Percentiles rank a stretch among this genome's conserved stretches.
Evolutionary conservation across 2,888 invertebrate genomes (phyloP).

Genomic region (Pollenia angustigena): DNA sequence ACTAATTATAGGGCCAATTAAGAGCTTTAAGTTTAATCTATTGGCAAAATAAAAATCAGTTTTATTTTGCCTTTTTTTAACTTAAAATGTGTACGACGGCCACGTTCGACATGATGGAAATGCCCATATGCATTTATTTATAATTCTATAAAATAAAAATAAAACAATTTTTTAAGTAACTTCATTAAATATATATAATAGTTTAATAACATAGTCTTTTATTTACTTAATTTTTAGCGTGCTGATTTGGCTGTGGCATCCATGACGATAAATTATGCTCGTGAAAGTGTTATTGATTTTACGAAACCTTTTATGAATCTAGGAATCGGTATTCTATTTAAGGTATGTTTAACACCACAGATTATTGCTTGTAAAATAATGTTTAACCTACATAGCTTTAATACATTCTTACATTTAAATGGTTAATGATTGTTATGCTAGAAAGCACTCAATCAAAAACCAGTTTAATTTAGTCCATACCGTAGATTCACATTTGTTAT

Average conservation of each 20-base stretch:
- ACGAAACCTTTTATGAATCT: slow-evolving; percentile 99
- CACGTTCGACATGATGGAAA: too few relatives aligned
- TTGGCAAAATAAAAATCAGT: too few relatives aligned
- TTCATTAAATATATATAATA: too few relatives aligned
- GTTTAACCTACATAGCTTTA: not conserved
- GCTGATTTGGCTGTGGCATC: slow-evolving; percentile 98
- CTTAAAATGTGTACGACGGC: too few relatives aligned
- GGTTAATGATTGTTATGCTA: slow-evolving; percentile 6
- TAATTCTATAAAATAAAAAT: too few relatives aligned
- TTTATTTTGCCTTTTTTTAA: too few relatives aligned
- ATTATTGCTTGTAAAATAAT: slow-evolving; percentile 2
- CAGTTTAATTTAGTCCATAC: slow-evolving; percentile 2
- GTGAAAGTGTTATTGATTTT: slow-evolving; percentile 96
- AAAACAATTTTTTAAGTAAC: too few relatives aligned
- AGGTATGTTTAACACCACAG: slow-evolving; percentile 86
- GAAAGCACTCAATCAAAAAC: slow-evolving; percentile 33
- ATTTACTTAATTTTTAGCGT: slow-evolving; percentile 86
- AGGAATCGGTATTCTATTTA: slow-evolving; percentile 97
- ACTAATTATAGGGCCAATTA: too few relatives aligned
- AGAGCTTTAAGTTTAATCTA: too few relatives aligned
- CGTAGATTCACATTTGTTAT: slow-evolving; percentile 28
- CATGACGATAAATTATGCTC: slow-evolving; percentile 98
- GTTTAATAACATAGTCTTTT: not conserved
- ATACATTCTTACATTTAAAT: not conserved
- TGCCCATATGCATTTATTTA: too few relatives aligned